Evolutionary conservation across 2,113 vertebrate species (phyloP), one percentile per base, ranked within the genome.

Genomic region (Pituophis catenifer): DNA sequence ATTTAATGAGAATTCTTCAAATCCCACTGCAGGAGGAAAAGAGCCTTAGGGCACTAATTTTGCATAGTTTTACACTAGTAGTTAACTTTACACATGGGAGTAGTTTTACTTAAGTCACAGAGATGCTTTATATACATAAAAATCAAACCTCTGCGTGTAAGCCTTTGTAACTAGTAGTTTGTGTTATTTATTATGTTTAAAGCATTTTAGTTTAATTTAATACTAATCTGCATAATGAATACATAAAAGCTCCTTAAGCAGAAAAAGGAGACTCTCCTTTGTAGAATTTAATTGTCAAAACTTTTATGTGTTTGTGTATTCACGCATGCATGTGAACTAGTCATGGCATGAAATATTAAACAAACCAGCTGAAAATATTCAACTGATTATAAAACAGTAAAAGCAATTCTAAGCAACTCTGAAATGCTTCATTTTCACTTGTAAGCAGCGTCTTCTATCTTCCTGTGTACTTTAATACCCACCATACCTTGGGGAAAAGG

Each of bases 171-270:
- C 11, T 62, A 5, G 21, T 8, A 0, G 6, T 87, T 93, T 89
- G 92, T 93, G 50, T 10, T 96, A 59, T 90, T 95, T 96, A 94
- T 93, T 94, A 90, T 93, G 57, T 92, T 89, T 62, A 94, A 96
- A 96, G 91, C 59, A 91, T 59, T 96, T 96, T 58, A 94, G 93
- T 93, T 95, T 87, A 38, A 92, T 93, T 95, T 94, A 95, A 48
- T 93, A 93, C 86, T 97, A 81, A 91, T 93, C 95, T 90, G 50
- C n/a, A 52, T 90, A 90, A 88, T 95, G 70, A 90, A 96, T 94
- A 94, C 90, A 96, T 95, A 95, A 95, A 97, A 53, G 91, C 21
- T 96, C 94, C 24, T 93, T 95, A 94, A 94, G 92, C 89, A 91
- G 94, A 89, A 96, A 95, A 94, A 62, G n/a, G 92, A 21, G 94